Base-by-base conservation (phyloP, 2,113 vertebrate genomes). In the Cyanoderma ruficeps region DNA sequence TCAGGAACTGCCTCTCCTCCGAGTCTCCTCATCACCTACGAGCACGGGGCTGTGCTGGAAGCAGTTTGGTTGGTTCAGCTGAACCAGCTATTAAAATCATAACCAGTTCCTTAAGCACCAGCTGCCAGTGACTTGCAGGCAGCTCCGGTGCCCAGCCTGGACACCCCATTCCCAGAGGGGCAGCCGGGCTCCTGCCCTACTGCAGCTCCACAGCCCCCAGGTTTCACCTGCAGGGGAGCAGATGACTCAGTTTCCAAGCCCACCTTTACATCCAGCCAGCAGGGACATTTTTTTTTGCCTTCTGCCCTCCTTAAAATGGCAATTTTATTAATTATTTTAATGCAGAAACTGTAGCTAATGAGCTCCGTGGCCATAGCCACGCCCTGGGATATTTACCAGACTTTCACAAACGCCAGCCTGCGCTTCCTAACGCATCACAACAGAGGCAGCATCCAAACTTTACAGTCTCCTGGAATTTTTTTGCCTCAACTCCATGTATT, bases 81-180 rank as follows among this genome's bases (percentile, higher is more conserved):
- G 78, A 79, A 42, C 39, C 33, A 86, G 74, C 59, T 87, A 35
- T 92, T 96, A 87, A 95, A 94, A 82, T 46, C 13, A 3, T 4
- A 67, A 68, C 42, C 82, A 50, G 72, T 21, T 91, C 74, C 72
- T 94, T 57, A 13, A 94, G 53, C n/a, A 83, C 31, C 24, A 77
- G 83, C 70, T 56, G 67, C 23, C 63, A 57, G 74, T 10, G 27
- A 15, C 55, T 69, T 65, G n/a, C 53, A 92, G 71, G 7, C 63
- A 76, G 39, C 67, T 63, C 56, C 44, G 56, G 82, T 80, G 80
- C 67, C 70, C 87, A 80, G 20, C 25, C 46, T 71, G 74, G 42
- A 44, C 67, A 82, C 61, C 39, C 42, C 18, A 3, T 33, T 64
- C 21, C 61, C 79, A 22, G 24, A 17, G n/a, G 78, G 30, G 4